Conservation (phyloP, 92 coral and sea anemone genomes). For the Zoanthus sansibaricus region DNA sequence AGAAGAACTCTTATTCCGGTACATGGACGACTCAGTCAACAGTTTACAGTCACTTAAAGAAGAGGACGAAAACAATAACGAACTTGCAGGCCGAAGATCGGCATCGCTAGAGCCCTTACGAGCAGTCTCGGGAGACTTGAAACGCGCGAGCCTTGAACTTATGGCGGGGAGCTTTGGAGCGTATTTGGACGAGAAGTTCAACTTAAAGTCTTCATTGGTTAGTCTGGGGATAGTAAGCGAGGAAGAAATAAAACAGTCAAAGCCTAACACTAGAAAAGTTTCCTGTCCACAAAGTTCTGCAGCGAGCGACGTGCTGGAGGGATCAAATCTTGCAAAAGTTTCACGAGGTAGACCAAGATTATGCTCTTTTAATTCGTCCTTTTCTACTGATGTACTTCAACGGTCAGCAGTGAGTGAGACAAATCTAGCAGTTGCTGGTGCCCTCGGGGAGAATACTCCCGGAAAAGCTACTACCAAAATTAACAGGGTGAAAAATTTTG, state of each 20-base stretch:
- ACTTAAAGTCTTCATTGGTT: constrained; percentile 49
- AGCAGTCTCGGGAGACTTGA: constrained; percentile 52
- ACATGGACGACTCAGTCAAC: constrained; percentile 74
- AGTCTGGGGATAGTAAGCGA: constrained; percentile 39
- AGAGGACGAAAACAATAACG: constrained; percentile 41
- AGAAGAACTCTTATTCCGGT: constrained; percentile 73
- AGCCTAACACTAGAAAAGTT: constrained; percentile 44
- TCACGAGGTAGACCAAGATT: constrained; percentile 33
- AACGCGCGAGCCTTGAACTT: constrained; percentile 84
- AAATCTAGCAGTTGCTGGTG: constrained; percentile 58
- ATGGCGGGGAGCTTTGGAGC: constrained; percentile 66
- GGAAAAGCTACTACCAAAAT: constrained; percentile 22
- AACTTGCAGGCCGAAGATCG: constrained; percentile 48
- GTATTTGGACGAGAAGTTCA: constrained; percentile 65
- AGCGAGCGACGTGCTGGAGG: neutral
- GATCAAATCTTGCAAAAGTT: neutral
- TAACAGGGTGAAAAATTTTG: constrained; percentile 38
- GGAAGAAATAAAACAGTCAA: constrained; percentile 22
- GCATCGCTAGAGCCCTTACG: constrained; percentile 60
- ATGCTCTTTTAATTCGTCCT: constrained; percentile 77
- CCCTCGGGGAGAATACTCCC: constrained; percentile 13
- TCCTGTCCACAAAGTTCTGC: constrained; percentile 46
- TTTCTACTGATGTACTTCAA: constrained; percentile 75
- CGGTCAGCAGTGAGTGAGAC: constrained; percentile 89
- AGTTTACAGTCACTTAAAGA: constrained; percentile 75